Base-by-base conservation (phyloP, 2,888 invertebrate species). In the Drosophila bunnanda region DNA sequence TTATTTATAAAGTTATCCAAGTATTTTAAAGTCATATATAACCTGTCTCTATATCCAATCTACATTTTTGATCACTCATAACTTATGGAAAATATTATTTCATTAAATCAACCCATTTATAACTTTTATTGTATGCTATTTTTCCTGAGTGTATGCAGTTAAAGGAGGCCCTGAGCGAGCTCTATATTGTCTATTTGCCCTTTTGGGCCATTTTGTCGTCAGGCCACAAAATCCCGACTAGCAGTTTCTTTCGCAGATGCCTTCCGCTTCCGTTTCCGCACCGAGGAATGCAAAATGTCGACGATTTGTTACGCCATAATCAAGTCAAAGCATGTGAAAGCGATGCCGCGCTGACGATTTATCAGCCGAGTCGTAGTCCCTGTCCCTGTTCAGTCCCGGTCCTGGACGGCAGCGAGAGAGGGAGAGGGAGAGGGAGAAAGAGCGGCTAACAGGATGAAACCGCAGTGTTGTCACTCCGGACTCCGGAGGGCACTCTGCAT, bases 231-330 rank as follows among this genome's bases (percentile, higher is more conserved):
- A 44, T 34, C 56, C 56, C 46, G 48, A 13, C 32, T 46, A 39
- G 55, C 66, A 17, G 55, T 79, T 66, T 57, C 55, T 32, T 44
- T 72, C 65, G 61, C 62, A 59, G 68, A 56, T 64, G 58, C 48
- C 68, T 73, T 81, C 66, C 66, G 70, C 50, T 74, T 75, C 56
- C 65, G 44, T 60, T 68, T 76, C 56, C 54, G 72, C 70, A 61
- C 38, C 62, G 44, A 32, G 75, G 78, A 86, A 85, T 86, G 82
- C 77, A 89, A 87, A 89, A 82, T 84, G 80, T 76, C 73, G 78
- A 80, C 89, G 88, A 86, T 89, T 86, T 89, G 86, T 89, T 84
- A 85, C 75, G 80, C 88, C 88, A 85, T 89, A 86, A 86, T 86
- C 85, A 89, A 89, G 85, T 88, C 86, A 79, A 75, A 84, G 85